Evolutionary conservation across 2,113 vertebrate species (phyloP).

Genomic region (Oenanthe oenanthe): DNA sequence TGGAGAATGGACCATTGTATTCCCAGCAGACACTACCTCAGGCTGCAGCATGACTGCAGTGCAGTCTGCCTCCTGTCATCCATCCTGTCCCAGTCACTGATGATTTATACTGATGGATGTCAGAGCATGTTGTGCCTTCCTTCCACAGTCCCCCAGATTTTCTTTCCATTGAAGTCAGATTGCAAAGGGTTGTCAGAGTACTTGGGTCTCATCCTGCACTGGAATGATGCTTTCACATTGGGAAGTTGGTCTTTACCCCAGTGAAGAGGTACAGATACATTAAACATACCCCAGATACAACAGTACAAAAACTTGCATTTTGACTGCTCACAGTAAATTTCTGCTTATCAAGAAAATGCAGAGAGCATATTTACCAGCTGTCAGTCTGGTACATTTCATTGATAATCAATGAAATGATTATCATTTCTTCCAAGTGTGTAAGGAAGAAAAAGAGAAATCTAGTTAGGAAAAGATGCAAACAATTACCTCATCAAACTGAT

Average conservation of each 20-base stretch:
- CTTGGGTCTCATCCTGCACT: background rate
- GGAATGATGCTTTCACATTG: background rate
- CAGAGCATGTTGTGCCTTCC: background rate
- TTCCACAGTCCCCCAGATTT: background rate
- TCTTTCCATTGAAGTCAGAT: background rate
- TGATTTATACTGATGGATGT: background rate
- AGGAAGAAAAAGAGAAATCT: slow-evolving; percentile 31
- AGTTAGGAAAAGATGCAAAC: slow-evolving; percentile 15
- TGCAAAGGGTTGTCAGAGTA: background rate
- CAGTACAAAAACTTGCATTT: background rate
- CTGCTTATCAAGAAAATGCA: background rate
- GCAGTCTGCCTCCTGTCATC: background rate
- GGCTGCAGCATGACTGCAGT: background rate
- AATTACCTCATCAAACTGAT: background rate
- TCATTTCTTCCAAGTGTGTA: slow-evolving; percentile 24
- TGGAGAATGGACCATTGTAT: slow-evolving; percentile 10
- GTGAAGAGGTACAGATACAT: no score
- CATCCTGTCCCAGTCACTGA: background rate
- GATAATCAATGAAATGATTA: background rate
- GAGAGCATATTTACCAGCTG: background rate
- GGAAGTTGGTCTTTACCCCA: background rate
- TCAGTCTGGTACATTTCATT: background rate
- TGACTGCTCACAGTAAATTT: background rate
- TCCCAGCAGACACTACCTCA: slow-evolving; percentile 32
- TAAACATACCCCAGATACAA: background rate